Evolutionary conservation across 2,797 vertebrate species (phyloP).

Genomic region (Clarias fuscus): DNA sequence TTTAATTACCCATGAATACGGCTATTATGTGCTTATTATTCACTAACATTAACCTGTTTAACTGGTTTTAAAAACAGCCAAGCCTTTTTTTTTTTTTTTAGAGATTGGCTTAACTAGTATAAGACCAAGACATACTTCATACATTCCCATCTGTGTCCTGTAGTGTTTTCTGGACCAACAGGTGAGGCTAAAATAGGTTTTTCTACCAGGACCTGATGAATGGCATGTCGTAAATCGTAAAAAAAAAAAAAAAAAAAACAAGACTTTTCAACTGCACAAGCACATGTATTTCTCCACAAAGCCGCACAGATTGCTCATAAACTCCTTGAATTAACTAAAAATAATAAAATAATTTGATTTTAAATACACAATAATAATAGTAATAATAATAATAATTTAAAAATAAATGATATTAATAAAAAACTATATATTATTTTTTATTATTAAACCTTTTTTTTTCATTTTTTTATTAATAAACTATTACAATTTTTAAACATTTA

Average conservation of each 20-base stretch:
- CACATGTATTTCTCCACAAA: background rate
- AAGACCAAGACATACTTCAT: background rate
- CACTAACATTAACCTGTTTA: background rate
- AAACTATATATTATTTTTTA: too few species aligned
- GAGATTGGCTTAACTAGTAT: background rate
- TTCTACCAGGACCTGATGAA: background rate
- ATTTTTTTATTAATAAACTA: too few species aligned
- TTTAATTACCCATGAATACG: background rate
- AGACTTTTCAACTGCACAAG: background rate
- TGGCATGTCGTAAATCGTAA: background rate
- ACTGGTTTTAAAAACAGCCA: background rate
- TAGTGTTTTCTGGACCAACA: constrained; percentile 4
- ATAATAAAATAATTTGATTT: too few species aligned
- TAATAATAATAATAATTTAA: too few species aligned
- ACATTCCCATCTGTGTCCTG: background rate
- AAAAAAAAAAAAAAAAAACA: background rate
- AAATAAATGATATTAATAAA: too few species aligned
- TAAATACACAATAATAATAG: too few species aligned
- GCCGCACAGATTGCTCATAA: background rate
- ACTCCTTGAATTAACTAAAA: background rate
- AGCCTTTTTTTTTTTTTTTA: background rate
- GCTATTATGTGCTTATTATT: background rate
- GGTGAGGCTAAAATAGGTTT: background rate
- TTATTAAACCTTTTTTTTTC: too few species aligned
- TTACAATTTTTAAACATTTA: too few species aligned